Evolutionary conservation across 2,797 vertebrate genomes (phyloP).

Genomic region (Leontocebus nigricollis): DNA sequence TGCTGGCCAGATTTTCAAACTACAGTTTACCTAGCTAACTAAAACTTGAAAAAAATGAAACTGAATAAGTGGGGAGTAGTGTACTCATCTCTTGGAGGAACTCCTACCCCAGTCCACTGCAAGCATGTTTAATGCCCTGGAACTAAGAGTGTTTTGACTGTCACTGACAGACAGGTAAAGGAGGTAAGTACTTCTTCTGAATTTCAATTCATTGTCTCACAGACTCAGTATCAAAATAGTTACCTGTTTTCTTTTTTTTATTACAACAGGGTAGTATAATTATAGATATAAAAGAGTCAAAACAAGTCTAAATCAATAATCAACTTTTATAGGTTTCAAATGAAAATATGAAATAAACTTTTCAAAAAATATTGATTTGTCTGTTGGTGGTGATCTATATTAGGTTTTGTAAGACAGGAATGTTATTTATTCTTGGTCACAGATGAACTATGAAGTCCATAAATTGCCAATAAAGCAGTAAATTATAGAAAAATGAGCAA

Average conservation of each 20-base stretch:
- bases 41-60: not conserved
- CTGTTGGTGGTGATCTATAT: not conserved
- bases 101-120: not conserved
- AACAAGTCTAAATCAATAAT: not conserved
- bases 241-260: not conserved
- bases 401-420: not conserved
- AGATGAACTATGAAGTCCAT: not conserved
- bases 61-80: not conserved
- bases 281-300: not conserved
- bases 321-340: not conserved
- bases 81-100: not conserved
- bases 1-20: not conserved
- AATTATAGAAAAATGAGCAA: not conserved
- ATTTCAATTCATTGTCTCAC: not conserved
- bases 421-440: not conserved
- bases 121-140: not conserved
- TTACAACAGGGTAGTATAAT: not conserved
- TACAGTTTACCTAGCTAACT: not conserved
- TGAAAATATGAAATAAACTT: not conserved
- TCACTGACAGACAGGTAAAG: not conserved
- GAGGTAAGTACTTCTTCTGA: not conserved
- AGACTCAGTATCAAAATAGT: not conserved
- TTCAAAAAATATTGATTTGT: not conserved
- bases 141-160: not conserved
- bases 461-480: not conserved